These are phyloP conservation scores for Bombus superbus DNA, from an alignment of 1,140 invertebrate species.

Conservation along the genomic window DNA sequence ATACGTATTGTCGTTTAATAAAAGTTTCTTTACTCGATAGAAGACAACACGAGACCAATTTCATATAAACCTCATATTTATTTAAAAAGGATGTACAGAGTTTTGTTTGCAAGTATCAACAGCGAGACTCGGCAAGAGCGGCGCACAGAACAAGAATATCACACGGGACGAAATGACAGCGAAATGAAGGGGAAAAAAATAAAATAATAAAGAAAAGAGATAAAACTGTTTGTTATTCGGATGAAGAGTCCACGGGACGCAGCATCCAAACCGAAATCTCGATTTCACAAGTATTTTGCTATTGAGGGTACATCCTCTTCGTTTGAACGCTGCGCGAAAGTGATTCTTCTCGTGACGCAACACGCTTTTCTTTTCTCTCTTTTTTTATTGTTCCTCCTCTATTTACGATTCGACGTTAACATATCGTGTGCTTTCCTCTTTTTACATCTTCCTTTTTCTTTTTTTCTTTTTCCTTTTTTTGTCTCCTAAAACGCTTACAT, in stretches of 20 bases:
- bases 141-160: slow-evolving; percentile 81
- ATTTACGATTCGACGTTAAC: slow-evolving; percentile 38
- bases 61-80: slow-evolving; percentile 83
- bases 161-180: slow-evolving; percentile 74
- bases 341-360: slow-evolving; percentile 36
- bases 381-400: neutral
- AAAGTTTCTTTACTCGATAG: neutral
- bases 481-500: slow-evolving; percentile 46
- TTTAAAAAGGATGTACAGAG: slow-evolving; percentile 83
- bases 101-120: slow-evolving; percentile 82
- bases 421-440: slow-evolving; percentile 30
- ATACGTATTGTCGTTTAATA: too few relatives aligned
- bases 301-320: slow-evolving; percentile 14
- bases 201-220: slow-evolving; percentile 29
- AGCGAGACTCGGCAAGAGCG: slow-evolving; percentile 82
- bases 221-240: slow-evolving; percentile 52
- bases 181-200: slow-evolving; percentile 53
- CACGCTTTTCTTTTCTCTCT: slow-evolving; percentile 1
- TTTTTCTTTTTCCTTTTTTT: neutral
- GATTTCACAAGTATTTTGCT: slow-evolving; percentile 33
- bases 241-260: slow-evolving; percentile 50
- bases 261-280: slow-evolving; percentile 57
- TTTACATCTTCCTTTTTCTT: slow-evolving; percentile 7
- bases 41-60: neutral
- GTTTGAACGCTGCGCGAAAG: slow-evolving; percentile 55